Conservation (phyloP, 2,888 invertebrate genomes). For the Sesia apiformis region DNA sequence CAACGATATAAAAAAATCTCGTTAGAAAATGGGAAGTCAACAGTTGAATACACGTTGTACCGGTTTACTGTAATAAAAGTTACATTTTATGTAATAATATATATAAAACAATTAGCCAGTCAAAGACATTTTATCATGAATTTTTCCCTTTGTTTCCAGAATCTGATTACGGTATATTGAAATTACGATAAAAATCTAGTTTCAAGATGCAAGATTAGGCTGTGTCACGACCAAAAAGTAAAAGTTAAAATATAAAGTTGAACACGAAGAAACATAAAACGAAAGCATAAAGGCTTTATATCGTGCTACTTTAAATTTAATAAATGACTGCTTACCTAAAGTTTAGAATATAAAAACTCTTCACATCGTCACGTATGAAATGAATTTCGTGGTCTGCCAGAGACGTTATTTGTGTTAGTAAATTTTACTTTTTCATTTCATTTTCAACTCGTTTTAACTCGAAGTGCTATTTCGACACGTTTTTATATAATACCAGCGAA, state of each 20-base stretch:
- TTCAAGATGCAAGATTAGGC: not conserved
- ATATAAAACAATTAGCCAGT: no score
- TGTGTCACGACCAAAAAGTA: constrained; percentile 33
- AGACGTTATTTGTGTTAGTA: constrained; percentile 19
- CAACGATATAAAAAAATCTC: constrained; percentile 51
- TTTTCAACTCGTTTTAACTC: not conserved
- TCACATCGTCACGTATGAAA: constrained; percentile 20
- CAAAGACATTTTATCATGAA: no score
- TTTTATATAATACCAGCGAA: no score
- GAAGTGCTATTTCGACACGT: no score
- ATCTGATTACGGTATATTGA: not conserved
- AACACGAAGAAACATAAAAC: constrained; percentile 20
- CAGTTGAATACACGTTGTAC: constrained; percentile 47
- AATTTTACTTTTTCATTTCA: constrained; percentile 18
- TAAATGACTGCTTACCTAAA: not conserved
- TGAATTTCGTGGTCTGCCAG: constrained; percentile 32
- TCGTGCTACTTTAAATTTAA: constrained; percentile 17
- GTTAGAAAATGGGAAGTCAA: constrained; percentile 71
- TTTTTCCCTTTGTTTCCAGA: not conserved
- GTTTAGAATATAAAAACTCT: constrained; percentile 25
- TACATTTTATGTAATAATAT: constrained; percentile 22
- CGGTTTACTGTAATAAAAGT: constrained; percentile 36
- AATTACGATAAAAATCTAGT: not conserved
- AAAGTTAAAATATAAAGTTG: constrained; percentile 36
- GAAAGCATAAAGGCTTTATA: constrained; percentile 23